A percentile compares a stretch with the other conserved stretches of the same genome.
Conservation (phyloP, 2,888 invertebrate genomes). For the Lycocerus yunnanus region DNA sequence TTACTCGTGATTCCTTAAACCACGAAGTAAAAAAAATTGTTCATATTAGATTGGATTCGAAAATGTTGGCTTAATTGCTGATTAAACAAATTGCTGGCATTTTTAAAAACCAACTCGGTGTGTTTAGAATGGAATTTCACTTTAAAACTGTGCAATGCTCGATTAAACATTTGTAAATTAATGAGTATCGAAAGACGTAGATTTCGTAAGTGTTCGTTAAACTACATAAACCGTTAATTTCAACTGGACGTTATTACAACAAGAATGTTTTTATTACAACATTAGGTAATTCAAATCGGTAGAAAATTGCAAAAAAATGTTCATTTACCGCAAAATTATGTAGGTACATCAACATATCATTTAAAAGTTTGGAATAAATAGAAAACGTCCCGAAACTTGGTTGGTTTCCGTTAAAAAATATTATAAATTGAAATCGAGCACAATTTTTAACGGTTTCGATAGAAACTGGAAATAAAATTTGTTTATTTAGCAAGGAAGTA, state of each 20-base stretch:
- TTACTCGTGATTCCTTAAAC: slow-evolving; percentile 28
- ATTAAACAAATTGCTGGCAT: not conserved
- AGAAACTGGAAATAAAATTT: not conserved
- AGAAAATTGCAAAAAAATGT: not conserved
- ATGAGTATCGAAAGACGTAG: not conserved
- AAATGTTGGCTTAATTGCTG: not conserved
- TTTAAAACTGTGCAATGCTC: not conserved
- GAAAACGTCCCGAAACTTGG: not conserved
- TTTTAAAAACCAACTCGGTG: not conserved
- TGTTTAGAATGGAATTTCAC: not conserved
- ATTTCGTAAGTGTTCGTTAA: slow-evolving; percentile 2
- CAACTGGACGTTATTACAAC: not conserved
- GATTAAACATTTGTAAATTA: not conserved
- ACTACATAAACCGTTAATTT: slow-evolving; percentile 1
- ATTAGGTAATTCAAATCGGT: not conserved
- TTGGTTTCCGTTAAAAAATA: not conserved
- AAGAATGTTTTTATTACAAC: not conserved
- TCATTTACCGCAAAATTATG: not conserved
- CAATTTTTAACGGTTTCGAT: not conserved
- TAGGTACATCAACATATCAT: not conserved
- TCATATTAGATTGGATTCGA: not conserved
- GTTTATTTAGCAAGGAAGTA: not conserved
- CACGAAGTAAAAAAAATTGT: not conserved
- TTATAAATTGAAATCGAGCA: not conserved
- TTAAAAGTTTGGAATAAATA: not conserved